Percentiles rank a stretch among this genome's conserved stretches.
These are phyloP conservation scores for Rana temporaria DNA, from an alignment of 2,113 vertebrate species.

Conservation along the genomic window DNA sequence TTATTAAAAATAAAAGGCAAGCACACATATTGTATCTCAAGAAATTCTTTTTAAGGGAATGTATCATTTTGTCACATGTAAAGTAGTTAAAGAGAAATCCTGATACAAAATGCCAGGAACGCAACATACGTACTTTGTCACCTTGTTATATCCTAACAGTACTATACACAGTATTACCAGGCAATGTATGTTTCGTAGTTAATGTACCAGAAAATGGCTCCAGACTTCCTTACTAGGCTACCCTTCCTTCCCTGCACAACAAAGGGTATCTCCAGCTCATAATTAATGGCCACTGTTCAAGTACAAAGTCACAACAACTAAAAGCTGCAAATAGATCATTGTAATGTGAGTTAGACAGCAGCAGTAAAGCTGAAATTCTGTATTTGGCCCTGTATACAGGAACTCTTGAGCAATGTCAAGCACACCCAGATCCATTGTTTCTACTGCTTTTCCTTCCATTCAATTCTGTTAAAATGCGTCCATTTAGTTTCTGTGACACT, in stretches of 20 bases:
- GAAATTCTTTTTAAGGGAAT: too few species aligned
- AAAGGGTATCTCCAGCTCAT: background rate
- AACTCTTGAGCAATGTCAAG: constrained; percentile 31
- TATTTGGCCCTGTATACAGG: constrained; percentile 35
- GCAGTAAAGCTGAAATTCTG: constrained; percentile 14
- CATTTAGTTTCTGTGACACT: constrained; percentile 45
- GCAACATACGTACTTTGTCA: too few species aligned
- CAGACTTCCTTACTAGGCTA: constrained; percentile 25
- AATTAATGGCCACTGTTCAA: background rate
- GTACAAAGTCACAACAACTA: constrained; percentile 6
- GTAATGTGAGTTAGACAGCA: constrained; percentile 8
- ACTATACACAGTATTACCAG: too few species aligned
- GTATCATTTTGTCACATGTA: too few species aligned
- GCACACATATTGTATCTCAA: too few species aligned
- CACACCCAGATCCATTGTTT: constrained; percentile 43
- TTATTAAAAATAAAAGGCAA: too few species aligned
- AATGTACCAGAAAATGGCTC: background rate
- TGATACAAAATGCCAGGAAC: too few species aligned
- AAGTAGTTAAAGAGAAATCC: too few species aligned
- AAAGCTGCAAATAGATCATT: constrained; percentile 10
- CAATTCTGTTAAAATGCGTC: constrained; percentile 23
- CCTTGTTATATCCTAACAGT: too few species aligned
- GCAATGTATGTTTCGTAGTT: background rate
- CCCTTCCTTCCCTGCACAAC: constrained; percentile 5
- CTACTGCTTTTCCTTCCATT: constrained; percentile 36